Evolutionary conservation across 1,140 invertebrate species (phyloP).

Genomic region (Polypedilum pembai): DNA sequence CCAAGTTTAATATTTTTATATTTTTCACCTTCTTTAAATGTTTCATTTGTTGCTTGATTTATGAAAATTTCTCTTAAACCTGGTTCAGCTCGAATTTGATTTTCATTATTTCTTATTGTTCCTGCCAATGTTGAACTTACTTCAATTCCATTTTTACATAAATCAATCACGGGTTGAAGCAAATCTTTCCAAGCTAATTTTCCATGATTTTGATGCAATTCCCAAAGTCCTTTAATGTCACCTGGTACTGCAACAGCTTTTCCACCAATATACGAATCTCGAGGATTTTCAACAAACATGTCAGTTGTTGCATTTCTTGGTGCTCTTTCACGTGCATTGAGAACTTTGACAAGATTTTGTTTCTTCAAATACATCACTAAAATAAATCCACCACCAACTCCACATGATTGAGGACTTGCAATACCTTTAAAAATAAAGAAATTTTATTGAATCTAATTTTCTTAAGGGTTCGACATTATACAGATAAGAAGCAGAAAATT

Average conservation of each 20-base stretch:
- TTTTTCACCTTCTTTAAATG: slow-evolving; percentile 59
- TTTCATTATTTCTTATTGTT: slow-evolving; percentile 49
- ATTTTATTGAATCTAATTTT: too few species aligned
- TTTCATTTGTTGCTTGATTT: slow-evolving; percentile 53
- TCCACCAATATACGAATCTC: slow-evolving; percentile 50
- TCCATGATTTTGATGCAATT: slow-evolving; percentile 69
- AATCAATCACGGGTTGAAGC: slow-evolving; percentile 61
- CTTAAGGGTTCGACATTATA: too few species aligned
- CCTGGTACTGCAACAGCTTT: slow-evolving; percentile 78
- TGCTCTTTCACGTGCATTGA: slow-evolving; percentile 66
- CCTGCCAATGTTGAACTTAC: slow-evolving; percentile 64
- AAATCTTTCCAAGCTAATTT: slow-evolving; percentile 69
- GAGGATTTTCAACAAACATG: slow-evolving; percentile 51
- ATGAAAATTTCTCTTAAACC: slow-evolving; percentile 59
- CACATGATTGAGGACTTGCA: slow-evolving; percentile 62
- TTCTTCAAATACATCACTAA: slow-evolving; percentile 63
- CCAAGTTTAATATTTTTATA: slow-evolving; percentile 63
- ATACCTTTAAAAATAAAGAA: slow-evolving; percentile 47
- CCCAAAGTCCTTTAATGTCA: slow-evolving; percentile 77
- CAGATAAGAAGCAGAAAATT: too few species aligned
- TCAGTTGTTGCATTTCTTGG: slow-evolving; percentile 48
- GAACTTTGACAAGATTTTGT: slow-evolving; percentile 42
- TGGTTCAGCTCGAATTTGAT: slow-evolving; percentile 53
- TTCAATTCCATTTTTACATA: slow-evolving; percentile 61
- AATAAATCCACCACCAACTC: slow-evolving; percentile 75